These are phyloP conservation scores for Larimichthys polyactis DNA, from an alignment of 2,113 vertebrate species.

Conservation along the genomic window DNA sequence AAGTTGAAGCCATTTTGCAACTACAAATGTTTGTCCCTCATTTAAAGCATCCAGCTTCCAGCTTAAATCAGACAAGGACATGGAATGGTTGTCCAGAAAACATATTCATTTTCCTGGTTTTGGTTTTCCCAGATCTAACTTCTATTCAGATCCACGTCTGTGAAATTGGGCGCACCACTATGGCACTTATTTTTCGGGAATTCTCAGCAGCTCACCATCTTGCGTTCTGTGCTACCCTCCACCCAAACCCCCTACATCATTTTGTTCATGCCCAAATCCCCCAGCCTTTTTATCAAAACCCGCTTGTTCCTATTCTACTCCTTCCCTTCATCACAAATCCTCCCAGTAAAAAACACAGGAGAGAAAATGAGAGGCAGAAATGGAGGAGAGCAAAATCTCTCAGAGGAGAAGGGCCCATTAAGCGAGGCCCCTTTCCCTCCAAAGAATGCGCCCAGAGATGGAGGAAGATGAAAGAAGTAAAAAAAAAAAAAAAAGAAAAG, in stretches of 20 bases:
- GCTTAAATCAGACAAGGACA: constrained; percentile 2
- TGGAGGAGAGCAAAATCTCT: constrained; percentile 66
- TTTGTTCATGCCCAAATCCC: constrained; percentile 60
- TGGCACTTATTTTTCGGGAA: constrained; percentile 23
- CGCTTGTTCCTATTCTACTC: constrained; percentile 58
- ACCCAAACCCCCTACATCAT: constrained; percentile 32
- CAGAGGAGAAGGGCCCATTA: constrained; percentile 75
- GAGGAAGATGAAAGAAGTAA: constrained; percentile 72
- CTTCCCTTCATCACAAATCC: constrained; percentile 66
- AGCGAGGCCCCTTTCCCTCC: constrained; percentile 59
- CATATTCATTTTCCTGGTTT: constrained; percentile 6
- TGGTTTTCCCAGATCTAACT: neutral
- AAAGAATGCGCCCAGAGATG: constrained; percentile 70
- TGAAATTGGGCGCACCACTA: neutral
- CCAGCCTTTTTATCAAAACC: constrained; percentile 56
- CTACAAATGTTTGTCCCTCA: neutral
- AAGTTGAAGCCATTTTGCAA: constrained; percentile 32
- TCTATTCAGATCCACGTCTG: constrained; percentile 1
- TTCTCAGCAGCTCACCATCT: constrained; percentile 39
- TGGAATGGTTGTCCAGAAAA: neutral
- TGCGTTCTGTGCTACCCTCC: constrained; percentile 14
- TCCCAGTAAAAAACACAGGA: constrained; percentile 60
- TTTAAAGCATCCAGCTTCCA: neutral
- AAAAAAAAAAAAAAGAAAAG: constrained; percentile 16
- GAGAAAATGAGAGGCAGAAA: constrained; percentile 71